A percentile compares a stretch with the other conserved stretches of the same genome.
phyloP scores from a whole-genome alignment of 2,888 invertebrate genomes.

The Calliphora vomitoria region DNA sequence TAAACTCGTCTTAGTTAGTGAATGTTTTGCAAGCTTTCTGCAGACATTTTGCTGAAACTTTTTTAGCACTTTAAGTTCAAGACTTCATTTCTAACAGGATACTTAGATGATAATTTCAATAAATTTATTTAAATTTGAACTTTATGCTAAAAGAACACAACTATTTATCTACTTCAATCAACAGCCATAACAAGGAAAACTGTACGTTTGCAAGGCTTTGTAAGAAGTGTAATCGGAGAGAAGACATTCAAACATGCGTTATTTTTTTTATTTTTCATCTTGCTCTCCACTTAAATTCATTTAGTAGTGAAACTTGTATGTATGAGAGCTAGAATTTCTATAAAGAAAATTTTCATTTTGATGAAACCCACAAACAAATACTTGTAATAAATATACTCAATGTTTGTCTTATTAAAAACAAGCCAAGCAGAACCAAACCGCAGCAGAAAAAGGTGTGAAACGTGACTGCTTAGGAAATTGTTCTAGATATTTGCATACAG shows the following conservation, averaged over 20 bases:
- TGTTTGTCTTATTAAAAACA: constrained; percentile 29
- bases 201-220: neutral
- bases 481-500: constrained; percentile 57
- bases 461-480: constrained; percentile 61
- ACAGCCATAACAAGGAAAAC: neutral
- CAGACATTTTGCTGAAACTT: too few species aligned
- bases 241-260: constrained; percentile 1
- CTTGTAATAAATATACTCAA: constrained; percentile 21
- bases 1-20: too few species aligned
- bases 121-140: too few species aligned
- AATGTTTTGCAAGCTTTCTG: too few species aligned
- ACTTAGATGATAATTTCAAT: too few species aligned
- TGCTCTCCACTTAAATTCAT: constrained; percentile 19
- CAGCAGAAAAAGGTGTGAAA: constrained; percentile 64
- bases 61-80: too few species aligned
- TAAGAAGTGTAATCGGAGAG: neutral
- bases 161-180: neutral
- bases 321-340: neutral
- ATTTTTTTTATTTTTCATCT: neutral
- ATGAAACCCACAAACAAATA: constrained; percentile 48
- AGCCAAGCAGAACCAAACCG: constrained; percentile 28
- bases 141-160: neutral
- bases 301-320: constrained; percentile 25
- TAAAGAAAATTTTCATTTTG: constrained; percentile 27
- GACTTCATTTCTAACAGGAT: too few species aligned